These are phyloP conservation scores for Auanema freiburgensis DNA, from an alignment of 2,888 invertebrate genomes.

Conservation along the genomic window DNA sequence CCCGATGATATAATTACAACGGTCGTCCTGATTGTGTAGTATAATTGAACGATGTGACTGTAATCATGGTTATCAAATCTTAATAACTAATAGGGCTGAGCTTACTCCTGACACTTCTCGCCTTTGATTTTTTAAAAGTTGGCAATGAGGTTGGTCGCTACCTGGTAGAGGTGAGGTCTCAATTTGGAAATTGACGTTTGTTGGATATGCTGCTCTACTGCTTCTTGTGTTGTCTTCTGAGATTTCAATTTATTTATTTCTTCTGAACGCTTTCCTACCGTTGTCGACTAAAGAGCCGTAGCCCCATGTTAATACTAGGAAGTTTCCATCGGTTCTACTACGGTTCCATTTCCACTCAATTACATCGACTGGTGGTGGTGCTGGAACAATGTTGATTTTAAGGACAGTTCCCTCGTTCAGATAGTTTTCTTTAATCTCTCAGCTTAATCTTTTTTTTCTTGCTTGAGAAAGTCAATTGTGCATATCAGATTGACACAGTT, in stretches of 20 bases:
- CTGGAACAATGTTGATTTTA: constrained; percentile 19
- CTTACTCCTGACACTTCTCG: constrained; percentile 32
- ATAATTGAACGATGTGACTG: constrained; percentile 37
- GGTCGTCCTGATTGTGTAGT: constrained; percentile 34
- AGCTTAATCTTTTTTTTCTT: constrained; percentile 3
- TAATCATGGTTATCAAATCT: background rate
- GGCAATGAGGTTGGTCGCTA: constrained; percentile 25
- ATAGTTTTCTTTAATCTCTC: background rate
- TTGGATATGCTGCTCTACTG: background rate
- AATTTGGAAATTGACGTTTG: constrained; percentile 37
- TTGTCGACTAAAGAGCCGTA: constrained; percentile 20
- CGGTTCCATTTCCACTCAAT: constrained; percentile 33
- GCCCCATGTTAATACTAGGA: constrained; percentile 29
- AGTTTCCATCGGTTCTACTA: constrained; percentile 23
- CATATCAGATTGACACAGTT: no score
- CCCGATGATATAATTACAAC: constrained; percentile 40
- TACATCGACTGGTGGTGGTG: constrained; percentile 29
- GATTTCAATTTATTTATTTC: background rate
- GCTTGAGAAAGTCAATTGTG: background rate
- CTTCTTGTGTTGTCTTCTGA: background rate
- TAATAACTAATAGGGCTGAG: background rate
- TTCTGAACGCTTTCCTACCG: constrained; percentile 5
- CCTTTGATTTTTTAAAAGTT: constrained; percentile 29
- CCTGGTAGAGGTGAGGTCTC: constrained; percentile 25
- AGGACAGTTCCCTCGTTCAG: background rate